Conservation (phyloP, 2,888 invertebrate genomes). For the Sarcophaga rosellei region DNA sequence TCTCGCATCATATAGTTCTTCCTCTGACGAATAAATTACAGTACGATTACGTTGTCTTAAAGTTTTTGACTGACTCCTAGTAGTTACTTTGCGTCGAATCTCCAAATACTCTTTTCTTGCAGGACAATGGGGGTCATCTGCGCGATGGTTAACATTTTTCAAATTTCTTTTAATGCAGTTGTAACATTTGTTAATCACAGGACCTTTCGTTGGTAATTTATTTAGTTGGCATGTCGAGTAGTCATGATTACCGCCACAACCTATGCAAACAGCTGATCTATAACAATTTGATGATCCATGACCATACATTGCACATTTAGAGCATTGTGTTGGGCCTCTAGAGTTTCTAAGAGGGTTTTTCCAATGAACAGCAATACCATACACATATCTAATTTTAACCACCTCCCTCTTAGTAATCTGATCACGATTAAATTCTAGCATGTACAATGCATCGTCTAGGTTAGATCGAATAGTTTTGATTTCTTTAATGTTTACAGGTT, state of each 20-base stretch:
- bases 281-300: background rate
- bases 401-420: background rate
- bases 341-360: background rate
- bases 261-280: background rate
- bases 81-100: background rate
- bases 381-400: no score
- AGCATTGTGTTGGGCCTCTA: background rate
- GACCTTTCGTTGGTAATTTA: background rate
- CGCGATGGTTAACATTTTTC: no score
- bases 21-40: no score
- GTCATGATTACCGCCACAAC: background rate
- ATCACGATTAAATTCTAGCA: slow-evolving; percentile 1
- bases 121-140: no score
- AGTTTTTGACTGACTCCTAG: background rate
- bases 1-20: background rate
- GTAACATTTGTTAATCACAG: background rate
- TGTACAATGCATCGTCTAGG: slow-evolving; percentile 1
- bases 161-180: no score
- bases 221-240: slow-evolving; percentile 1
- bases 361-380: background rate
- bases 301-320: background rate
- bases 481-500: no score
- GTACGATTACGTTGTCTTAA: no score
- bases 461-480: background rate
- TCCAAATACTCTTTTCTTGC: no score